These are phyloP conservation scores for Branchellion lobata DNA, from an alignment of 2,888 invertebrate species.

Conservation along the genomic window DNA sequence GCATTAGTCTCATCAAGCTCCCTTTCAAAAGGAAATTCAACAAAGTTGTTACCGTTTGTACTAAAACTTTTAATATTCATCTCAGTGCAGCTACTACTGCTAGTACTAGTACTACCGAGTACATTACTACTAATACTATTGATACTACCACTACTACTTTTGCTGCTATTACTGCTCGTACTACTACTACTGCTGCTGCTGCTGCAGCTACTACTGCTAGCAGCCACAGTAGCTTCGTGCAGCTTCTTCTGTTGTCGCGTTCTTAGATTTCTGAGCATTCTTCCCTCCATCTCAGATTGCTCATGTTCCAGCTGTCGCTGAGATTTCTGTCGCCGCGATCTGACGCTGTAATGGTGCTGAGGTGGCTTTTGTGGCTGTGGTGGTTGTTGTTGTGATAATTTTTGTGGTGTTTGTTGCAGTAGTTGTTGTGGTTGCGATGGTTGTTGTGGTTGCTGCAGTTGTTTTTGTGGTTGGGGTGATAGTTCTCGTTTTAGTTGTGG, in stretches of 20 bases:
- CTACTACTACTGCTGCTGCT: neutral
- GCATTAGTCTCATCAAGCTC: neutral
- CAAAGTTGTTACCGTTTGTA: too few relatives aligned
- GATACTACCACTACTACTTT: constrained; percentile 1
- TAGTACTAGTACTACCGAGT: neutral
- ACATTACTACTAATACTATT: too few relatives aligned
- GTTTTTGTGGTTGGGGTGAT: too few relatives aligned
- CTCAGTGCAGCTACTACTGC: neutral
- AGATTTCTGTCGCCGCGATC: constrained; percentile 37
- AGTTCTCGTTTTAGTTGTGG: neutral
- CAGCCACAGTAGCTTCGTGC: neutral
- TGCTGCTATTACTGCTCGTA: neutral
- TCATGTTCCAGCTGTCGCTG: constrained; percentile 34
- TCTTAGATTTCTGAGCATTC: constrained; percentile 7
- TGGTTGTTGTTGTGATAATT: neutral
- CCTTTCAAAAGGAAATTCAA: too few relatives aligned
- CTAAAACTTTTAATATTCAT: too few relatives aligned
- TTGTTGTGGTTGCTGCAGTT: too few relatives aligned
- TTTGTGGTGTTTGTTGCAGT: neutral
- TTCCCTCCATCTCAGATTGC: constrained; percentile 12
- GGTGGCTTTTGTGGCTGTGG: neutral
- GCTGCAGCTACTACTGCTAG: neutral
- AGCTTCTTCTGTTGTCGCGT: constrained; percentile 2
- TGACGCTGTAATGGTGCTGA: constrained; percentile 34
- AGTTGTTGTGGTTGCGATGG: neutral